A percentile compares a stretch with the other conserved stretches of the same genome.
These are phyloP conservation scores for Siniperca scherzeri DNA, from an alignment of 2,797 vertebrate genomes.

Conservation along the genomic window DNA sequence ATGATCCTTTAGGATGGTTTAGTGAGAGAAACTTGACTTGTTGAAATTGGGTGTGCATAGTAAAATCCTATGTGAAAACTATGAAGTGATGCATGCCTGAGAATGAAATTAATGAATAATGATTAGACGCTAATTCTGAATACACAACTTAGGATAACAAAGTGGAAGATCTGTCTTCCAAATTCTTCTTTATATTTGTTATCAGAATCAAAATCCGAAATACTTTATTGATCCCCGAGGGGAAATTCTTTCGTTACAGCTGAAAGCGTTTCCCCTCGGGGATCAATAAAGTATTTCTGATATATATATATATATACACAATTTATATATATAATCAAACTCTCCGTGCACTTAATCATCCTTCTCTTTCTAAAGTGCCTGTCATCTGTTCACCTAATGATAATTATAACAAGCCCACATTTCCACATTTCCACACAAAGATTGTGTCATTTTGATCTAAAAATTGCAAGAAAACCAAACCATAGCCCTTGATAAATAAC, in stretches of 20 bases:
- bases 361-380: slow-evolving; percentile 18
- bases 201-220: too few species aligned
- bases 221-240: too few species aligned
- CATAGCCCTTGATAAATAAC: slow-evolving; percentile 66
- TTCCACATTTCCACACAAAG: too few species aligned
- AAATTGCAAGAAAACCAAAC: slow-evolving; percentile 58
- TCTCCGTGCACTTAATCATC: slow-evolving; percentile 13
- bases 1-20: slow-evolving; percentile 63
- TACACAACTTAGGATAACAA: slow-evolving; percentile 36
- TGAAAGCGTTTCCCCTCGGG: too few species aligned
- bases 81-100: slow-evolving; percentile 54
- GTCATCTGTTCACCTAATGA: slow-evolving; percentile 33
- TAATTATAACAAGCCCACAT: slow-evolving; percentile 36
- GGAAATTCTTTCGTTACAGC: too few species aligned
- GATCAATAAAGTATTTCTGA: too few species aligned
- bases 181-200: slow-evolving; percentile 30
- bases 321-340: slow-evolving; percentile 6
- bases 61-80: slow-evolving; percentile 48
- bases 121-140: slow-evolving; percentile 50
- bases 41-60: slow-evolving; percentile 53
- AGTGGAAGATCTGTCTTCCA: slow-evolving; percentile 27
- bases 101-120: slow-evolving; percentile 58
- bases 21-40: slow-evolving; percentile 48
- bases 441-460: slow-evolving; percentile 48
- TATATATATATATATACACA: too few species aligned